phyloP scores from a whole-genome alignment of 2,797 vertebrate genomes.

The Tauraco hartlaubi region DNA sequence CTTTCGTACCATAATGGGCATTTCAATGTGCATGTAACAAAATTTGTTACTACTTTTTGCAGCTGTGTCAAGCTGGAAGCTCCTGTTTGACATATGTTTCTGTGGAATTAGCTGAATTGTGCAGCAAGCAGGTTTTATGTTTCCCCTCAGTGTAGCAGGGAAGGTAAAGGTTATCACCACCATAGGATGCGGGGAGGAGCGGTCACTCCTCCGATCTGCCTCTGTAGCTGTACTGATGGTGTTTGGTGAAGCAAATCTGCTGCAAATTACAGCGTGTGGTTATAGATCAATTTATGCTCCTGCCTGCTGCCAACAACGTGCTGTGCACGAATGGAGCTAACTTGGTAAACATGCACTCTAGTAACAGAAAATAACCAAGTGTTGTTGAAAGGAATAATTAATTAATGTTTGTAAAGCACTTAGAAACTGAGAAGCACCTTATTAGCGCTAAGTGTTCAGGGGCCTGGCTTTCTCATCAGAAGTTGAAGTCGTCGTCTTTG shows the following conservation, averaged over 20 bases:
- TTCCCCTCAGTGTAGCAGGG: not conserved
- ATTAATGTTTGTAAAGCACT: slow-evolving; percentile 67
- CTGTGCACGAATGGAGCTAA: slow-evolving; percentile 45
- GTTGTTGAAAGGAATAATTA: slow-evolving; percentile 66
- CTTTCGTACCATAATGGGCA: not conserved
- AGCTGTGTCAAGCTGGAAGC: not conserved
- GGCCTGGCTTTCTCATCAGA: slow-evolving; percentile 9
- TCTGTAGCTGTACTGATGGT: slow-evolving; percentile 30
- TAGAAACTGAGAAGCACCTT: slow-evolving; percentile 47
- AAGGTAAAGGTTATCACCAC: slow-evolving; percentile 29
- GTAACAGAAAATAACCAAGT: slow-evolving; percentile 52
- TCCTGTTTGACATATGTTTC: not conserved
- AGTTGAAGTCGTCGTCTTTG: not conserved
- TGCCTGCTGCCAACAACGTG: slow-evolving; percentile 57
- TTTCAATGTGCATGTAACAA: not conserved
- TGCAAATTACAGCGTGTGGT: slow-evolving; percentile 61
- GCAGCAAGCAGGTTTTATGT: not conserved
- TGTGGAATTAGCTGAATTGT: not conserved
- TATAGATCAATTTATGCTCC: slow-evolving; percentile 65
- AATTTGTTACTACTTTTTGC: not conserved
- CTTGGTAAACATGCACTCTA: slow-evolving; percentile 46
- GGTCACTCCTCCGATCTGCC: slow-evolving; percentile 16
- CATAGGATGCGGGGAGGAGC: not conserved
- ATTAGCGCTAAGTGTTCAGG: slow-evolving; percentile 45
- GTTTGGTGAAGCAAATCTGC: slow-evolving; percentile 62